Base-by-base conservation (phyloP, 2,797 vertebrate genomes). In the Sebastes minor region DNA sequence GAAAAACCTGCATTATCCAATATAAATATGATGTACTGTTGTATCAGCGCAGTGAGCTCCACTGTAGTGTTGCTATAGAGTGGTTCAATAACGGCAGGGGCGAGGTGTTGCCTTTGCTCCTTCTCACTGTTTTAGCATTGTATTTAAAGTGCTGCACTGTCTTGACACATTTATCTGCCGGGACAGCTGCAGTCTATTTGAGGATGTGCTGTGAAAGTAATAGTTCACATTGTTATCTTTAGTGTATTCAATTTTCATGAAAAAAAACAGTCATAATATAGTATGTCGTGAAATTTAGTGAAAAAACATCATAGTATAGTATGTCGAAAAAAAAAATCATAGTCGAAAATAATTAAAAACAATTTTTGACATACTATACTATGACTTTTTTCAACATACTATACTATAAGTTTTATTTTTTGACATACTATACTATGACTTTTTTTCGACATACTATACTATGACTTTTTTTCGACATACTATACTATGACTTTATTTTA, bases 121-220 rank as follows among this genome's bases (percentile, higher is more conserved):
- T 9, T 35, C 49, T 71, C 65, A 42, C 59, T 49, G 46, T 5
- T 64, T 27, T 4, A 79, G 20, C 12, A 18, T 72, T 55, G 53
- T 46, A 20, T 74, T 71, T 42, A 71, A 76, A 64, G 56, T 20
- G 18, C 70, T 67, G 33, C 56, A 62, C 27, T 42, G 56, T 61
- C 67, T 18, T 6, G 2, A 71, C 42, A 69, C 57, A 53, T 71
- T 59, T 60, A 72, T 71, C 71, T 71, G 60, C 46, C 1, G 2
- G 23, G 23, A 67, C 70, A 64, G 74, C 56, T 57, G 18, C 61
- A 16, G 69, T 49, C 33, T 65, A 32, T 79, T 52, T 42, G 66
- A 78, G 77, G 71, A 42, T 18, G 8, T n/a, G 68, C 66, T 64
- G 49, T 55, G 42, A 63, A 71, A 59, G 66, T 33, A 25, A 64